phyloP scores from a whole-genome alignment of 1,140 invertebrate species.

The Coboldia fuscipes region DNA sequence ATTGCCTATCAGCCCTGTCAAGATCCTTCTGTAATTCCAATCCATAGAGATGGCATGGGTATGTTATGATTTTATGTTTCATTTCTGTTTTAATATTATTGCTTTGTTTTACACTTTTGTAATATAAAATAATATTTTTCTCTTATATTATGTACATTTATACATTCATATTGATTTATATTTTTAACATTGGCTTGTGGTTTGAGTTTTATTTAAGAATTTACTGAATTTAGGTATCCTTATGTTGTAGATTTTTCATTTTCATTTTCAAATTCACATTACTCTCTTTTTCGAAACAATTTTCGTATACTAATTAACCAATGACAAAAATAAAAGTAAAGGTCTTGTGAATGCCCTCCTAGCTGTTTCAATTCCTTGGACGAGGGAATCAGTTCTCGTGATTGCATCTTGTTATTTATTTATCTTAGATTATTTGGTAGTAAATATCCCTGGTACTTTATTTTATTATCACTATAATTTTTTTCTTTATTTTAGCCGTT shows the following conservation, averaged over 20 bases:
- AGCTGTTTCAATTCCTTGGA: too few species aligned
- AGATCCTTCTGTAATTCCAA: conserved; percentile 54
- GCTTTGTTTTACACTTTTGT: conserved; percentile 1
- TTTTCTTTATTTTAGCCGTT: conserved; percentile 34
- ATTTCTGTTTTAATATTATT: too few species aligned
- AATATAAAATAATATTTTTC: not conserved
- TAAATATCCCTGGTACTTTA: too few species aligned
- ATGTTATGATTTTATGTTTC: conserved; percentile 14
- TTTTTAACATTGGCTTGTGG: not conserved
- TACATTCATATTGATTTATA: not conserved
- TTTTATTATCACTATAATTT: not conserved
- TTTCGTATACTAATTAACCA: too few species aligned
- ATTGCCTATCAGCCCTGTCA: conserved; percentile 61
- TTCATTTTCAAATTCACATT: too few species aligned
- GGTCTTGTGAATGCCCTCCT: too few species aligned
- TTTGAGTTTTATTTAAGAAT: not conserved
- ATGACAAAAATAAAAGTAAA: too few species aligned
- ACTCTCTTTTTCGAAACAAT: too few species aligned
- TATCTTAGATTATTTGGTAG: not conserved
- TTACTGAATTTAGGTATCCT: too few species aligned
- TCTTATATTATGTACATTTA: not conserved
- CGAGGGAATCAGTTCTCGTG: too few species aligned
- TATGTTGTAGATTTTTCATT: too few species aligned
- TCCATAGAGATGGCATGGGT: conserved; percentile 68
- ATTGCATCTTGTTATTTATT: not conserved